Evolutionary conservation across 2,888 invertebrate genomes (phyloP), one percentile per base, ranked within the genome.

Genomic region (Lithophane leautieri): DNA sequence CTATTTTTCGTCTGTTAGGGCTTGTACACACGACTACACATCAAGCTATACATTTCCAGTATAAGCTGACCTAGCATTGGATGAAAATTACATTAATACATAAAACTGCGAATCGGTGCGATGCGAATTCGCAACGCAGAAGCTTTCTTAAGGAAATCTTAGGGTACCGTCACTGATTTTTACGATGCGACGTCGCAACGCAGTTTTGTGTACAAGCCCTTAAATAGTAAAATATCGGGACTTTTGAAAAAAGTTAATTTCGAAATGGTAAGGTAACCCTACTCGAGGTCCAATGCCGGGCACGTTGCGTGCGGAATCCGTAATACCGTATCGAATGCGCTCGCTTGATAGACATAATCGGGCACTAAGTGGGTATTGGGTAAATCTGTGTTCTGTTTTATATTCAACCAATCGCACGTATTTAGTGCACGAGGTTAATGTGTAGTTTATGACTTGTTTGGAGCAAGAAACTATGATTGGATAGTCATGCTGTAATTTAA

Each of bases 271-370:
- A 66, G 11, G 61, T 40, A 40, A 67, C 56, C 67, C 67, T 67
- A 54, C 34, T 11, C 34, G 74, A 79, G 79, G 79, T 83, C 87
- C 78, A 61, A 82, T 82, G 76, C 76, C 28, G 65, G 56, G 71
- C 83, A 81, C 83, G 85, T 81, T 79, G 83, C 82, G 76, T 80
- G 72, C 25, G 78, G 81, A 78, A 87, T 84, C 80, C 67, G 82
- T 86, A 86, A 77, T 86, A 82, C 81, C 74, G 78, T 78, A 68
- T 61, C 67, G 73, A 83, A 83, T 76, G 73, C 76, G 77, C 78
- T 74, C 73, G 40, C 79, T 72, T 81, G 85, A 87, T 78, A 67
- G 85, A 82, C 85, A 74, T 85, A 85, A 85, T 78, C 68, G 76
- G 80, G 47, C n/a, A 2, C 54, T 83, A 70, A 79, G 62, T 70